Evolutionary conservation across 2,797 vertebrate genomes (phyloP).

Genomic region (Peromyscus nudipes): DNA sequence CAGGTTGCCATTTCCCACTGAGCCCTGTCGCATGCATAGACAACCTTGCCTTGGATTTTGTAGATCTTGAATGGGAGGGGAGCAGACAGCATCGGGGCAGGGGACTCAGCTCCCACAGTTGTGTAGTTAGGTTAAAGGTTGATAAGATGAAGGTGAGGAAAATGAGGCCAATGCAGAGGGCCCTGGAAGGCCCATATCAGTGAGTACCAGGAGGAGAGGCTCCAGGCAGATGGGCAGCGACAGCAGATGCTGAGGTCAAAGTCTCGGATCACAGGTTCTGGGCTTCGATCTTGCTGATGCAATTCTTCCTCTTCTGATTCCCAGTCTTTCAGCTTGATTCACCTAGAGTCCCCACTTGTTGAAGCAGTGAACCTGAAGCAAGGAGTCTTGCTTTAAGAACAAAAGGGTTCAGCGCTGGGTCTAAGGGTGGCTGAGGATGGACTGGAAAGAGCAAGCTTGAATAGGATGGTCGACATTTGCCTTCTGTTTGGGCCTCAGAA

Average conservation of each 20-base stretch:
- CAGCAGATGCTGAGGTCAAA: constrained; percentile 28
- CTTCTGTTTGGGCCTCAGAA: neutral
- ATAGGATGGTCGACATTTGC: neutral
- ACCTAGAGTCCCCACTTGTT: too few relatives aligned
- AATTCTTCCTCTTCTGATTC: rapidly evolving
- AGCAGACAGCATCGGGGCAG: neutral
- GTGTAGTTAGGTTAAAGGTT: neutral
- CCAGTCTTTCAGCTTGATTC: too few relatives aligned
- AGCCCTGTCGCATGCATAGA: neutral
- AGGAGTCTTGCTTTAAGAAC: neutral
- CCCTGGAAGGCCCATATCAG: neutral
- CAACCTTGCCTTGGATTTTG: neutral
- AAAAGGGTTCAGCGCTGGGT: neutral
- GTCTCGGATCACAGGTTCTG: neutral
- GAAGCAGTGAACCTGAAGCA: neutral
- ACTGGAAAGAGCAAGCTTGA: neutral
- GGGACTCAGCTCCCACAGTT: neutral
- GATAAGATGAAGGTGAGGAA: neutral
- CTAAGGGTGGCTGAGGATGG: neutral
- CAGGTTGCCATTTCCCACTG: neutral
- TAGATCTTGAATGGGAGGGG: neutral
- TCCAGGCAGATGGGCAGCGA: neutral
- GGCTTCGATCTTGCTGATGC: neutral
- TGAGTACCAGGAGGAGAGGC: neutral
- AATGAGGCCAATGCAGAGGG: neutral